A percentile compares a stretch with the other conserved stretches of the same genome.
Conservation (phyloP, 2,888 invertebrate genomes). For the Poecilus cupreus region DNA sequence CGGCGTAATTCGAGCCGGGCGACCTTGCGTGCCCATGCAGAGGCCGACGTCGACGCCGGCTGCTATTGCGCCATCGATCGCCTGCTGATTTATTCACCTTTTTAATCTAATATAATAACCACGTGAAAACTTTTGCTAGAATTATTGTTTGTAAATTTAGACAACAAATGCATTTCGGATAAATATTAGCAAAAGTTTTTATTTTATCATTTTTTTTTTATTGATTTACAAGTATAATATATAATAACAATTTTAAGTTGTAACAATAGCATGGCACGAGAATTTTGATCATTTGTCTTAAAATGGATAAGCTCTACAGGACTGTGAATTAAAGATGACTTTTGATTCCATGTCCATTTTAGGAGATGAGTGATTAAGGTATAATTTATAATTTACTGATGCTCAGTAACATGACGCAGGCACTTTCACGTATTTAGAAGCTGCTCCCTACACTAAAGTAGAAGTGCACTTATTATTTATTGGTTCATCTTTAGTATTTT, state of each 20-base stretch:
- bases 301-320: conserved; percentile 14
- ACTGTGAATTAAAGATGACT: conserved; percentile 15
- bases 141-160: background rate
- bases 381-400: conserved; percentile 27
- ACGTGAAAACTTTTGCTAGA: conserved; percentile 45
- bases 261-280: conserved; percentile 45
- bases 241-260: conserved; percentile 36
- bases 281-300: conserved; percentile 26
- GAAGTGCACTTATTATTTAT: conserved; percentile 42
- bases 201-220: conserved; percentile 1
- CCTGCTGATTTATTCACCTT: background rate
- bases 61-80: conserved; percentile 44
- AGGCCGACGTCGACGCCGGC: no score
- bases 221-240: conserved; percentile 13
- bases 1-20: background rate
- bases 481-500: conserved; percentile 21
- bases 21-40: background rate
- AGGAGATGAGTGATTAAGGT: conserved; percentile 21
- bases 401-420: conserved; percentile 45
- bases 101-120: conserved; percentile 15
- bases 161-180: background rate
- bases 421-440: conserved; percentile 53
- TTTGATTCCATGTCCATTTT: conserved; percentile 21
- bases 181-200: conserved; percentile 48
- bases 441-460: conserved; percentile 55